Evolutionary conservation across 2,888 invertebrate genomes (phyloP).

Genomic region (Criorhina ranunculi): DNA sequence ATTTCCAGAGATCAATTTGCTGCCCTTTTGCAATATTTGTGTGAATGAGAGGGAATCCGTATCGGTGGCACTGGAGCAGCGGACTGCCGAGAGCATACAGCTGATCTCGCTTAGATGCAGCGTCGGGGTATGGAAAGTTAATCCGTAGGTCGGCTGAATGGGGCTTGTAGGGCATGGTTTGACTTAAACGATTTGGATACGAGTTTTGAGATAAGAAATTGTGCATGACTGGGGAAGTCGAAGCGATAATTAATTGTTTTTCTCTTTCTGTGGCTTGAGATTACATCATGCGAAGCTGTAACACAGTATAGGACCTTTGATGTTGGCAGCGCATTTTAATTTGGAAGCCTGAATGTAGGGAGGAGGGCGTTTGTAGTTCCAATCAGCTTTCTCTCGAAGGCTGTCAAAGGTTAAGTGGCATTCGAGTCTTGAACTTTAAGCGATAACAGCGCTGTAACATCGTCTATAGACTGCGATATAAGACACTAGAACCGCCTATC

Average conservation of each 20-base stretch:
- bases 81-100: conserved; percentile 36
- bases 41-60: conserved; percentile 71
- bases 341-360: neutral
- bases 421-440: too few relatives aligned
- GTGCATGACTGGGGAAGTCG: conserved; percentile 8
- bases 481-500: too few relatives aligned
- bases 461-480: too few relatives aligned
- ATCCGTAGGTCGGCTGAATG: conserved; percentile 64
- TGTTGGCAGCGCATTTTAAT: conserved; percentile 26
- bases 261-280: neutral
- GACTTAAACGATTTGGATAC: conserved; percentile 42
- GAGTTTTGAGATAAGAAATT: conserved; percentile 41
- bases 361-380: too few relatives aligned
- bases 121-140: conserved; percentile 32
- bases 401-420: too few relatives aligned
- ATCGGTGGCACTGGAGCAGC: conserved; percentile 71
- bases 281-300: neutral
- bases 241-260: conserved; percentile 38
- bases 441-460: too few relatives aligned
- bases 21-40: conserved; percentile 77
- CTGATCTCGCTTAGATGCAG: conserved; percentile 60
- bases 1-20: conserved; percentile 74
- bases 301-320: conserved; percentile 12
- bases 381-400: too few relatives aligned
- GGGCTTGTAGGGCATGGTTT: conserved; percentile 69